Conservation (phyloP, 2,888 invertebrate genomes). For the Apodemia duryi region DNA sequence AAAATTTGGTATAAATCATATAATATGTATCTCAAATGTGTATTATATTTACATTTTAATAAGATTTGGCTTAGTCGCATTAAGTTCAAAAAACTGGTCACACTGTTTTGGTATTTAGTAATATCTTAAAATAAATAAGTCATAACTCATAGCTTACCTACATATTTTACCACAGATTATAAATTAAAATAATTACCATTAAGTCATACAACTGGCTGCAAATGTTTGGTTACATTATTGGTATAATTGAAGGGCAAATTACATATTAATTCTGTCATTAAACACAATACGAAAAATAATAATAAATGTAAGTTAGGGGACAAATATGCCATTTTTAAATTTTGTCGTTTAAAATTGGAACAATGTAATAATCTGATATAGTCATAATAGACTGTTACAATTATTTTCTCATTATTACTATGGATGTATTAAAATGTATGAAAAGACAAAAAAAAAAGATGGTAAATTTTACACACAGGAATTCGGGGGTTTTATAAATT, state of each 20-base stretch:
- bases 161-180: slow-evolving; percentile 22
- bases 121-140: slow-evolving; percentile 34
- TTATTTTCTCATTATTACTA: neutral
- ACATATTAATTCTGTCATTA: neutral
- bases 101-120: slow-evolving; percentile 61
- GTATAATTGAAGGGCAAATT: slow-evolving; percentile 28
- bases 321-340: neutral
- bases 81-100: slow-evolving; percentile 51
- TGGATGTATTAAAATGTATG: neutral
- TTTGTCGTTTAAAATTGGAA: neutral
- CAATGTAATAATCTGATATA: neutral
- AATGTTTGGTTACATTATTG: slow-evolving; percentile 53
- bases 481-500: neutral
- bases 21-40: slow-evolving; percentile 12
- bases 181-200: slow-evolving; percentile 35
- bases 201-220: slow-evolving; percentile 54
- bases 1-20: slow-evolving; percentile 12
- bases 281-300: neutral
- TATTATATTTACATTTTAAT: slow-evolving; percentile 24
- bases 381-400: neutral
- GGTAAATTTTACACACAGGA: neutral
- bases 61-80: slow-evolving; percentile 47
- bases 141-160: slow-evolving; percentile 22
- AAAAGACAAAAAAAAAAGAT: neutral
- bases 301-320: neutral